phyloP scores from a whole-genome alignment of 2,113 vertebrate species.

The Taxidea taxus region DNA sequence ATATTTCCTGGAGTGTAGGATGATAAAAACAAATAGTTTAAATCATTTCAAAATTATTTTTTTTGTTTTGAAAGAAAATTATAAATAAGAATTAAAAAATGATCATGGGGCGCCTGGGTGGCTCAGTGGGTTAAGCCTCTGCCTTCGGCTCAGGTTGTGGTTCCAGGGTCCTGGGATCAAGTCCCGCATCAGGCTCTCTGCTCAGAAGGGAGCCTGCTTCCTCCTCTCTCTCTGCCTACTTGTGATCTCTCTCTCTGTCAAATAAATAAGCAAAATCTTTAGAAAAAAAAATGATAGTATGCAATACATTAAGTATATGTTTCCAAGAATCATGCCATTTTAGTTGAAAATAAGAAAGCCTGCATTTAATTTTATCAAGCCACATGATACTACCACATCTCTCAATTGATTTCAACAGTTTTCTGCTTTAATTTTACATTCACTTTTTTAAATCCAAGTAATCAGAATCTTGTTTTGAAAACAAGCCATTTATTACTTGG shows the following conservation, averaged over 20 bases:
- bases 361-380: not conserved
- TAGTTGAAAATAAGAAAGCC: slow-evolving; percentile 55
- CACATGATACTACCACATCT: not conserved
- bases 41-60: slow-evolving; percentile 36
- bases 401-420: not conserved
- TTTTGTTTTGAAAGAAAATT: not conserved
- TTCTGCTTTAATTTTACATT: not conserved
- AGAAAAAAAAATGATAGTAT: slow-evolving; percentile 35
- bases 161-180: no score
- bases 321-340: not conserved
- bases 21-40: slow-evolving; percentile 27
- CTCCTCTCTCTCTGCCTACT: no score
- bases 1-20: not conserved
- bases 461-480: slow-evolving; percentile 65
- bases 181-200: no score
- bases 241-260: no score
- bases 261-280: no score
- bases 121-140: no score
- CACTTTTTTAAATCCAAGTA: slow-evolving; percentile 3
- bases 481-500: slow-evolving; percentile 71
- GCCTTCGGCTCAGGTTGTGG: no score
- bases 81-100: not conserved
- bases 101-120: no score
- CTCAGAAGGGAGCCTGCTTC: no score
- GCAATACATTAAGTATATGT: not conserved